Evolutionary conservation across 2,888 invertebrate genomes (phyloP), one percentile per base, ranked within the genome.

Genomic region (Philaethria dido): DNA sequence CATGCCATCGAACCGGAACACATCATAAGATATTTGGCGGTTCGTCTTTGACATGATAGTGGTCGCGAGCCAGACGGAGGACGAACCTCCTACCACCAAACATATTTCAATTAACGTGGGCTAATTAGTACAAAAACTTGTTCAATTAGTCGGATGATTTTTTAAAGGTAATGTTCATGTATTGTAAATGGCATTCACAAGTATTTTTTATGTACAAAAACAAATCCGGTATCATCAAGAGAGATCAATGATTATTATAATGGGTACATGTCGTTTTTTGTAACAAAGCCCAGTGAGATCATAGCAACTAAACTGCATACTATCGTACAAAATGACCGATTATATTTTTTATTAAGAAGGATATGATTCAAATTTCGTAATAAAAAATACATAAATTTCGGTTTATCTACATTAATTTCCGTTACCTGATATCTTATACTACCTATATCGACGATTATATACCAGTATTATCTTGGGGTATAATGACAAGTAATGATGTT

Each of bases 151-250:
- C 20, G 39, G 44, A 64, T 57, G 57, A 47, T 22, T 16, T 44
- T 52, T 59, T n/a, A 48, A 36, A 50, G 48, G 33, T 50, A 62
- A 29, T 59, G 33, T 36, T 59, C 33, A 45, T 13, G 33, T 33
- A 42, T 20, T 42, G 18, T 45, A 36, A 39, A 33, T 29, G 36
- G 39, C 8, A 16, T 72, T 60, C 14, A 73, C 71, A 71, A 74
- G 77, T 78, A 81, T 78, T 76, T 39, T 78, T 73, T 79, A 74
- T 64, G 47, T 74, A 77, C 84, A 88, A 88, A 87, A 85, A 70
- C 59, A 77, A 80, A 80, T 88, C 88, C 88, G 88, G 88, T 78
- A 86, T 80, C 78, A 75, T 81, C 78, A 68, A 69, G 71, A 70
- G 68, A 78, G 72, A 76, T 76, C 78, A 80, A 80, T 82, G 80